Percentiles rank a stretch among this genome's conserved stretches.
Evolutionary conservation across 1,140 invertebrate genomes (phyloP).

Genomic region (Laupala kohalensis): DNA sequence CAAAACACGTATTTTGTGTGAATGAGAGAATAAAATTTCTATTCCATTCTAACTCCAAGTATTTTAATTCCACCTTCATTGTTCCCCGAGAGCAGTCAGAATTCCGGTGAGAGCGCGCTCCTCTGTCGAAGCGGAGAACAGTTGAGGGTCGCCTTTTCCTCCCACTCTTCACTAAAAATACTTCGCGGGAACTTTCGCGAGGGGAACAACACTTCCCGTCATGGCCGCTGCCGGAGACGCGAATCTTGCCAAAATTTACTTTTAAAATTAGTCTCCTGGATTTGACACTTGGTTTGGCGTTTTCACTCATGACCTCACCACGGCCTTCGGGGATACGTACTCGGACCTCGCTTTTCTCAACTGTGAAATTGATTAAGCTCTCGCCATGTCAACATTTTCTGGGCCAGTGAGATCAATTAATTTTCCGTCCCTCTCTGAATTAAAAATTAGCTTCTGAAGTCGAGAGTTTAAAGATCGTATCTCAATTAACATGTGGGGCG

Average conservation of each 20-base stretch:
- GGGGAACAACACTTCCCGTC: neutral
- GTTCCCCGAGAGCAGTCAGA: neutral
- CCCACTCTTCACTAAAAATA: neutral
- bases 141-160: too few species aligned
- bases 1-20: too few species aligned
- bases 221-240: neutral
- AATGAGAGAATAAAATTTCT: too few species aligned
- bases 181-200: neutral
- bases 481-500: too few species aligned
- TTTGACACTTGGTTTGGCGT: neutral
- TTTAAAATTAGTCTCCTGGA: neutral
- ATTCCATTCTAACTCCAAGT: neutral
- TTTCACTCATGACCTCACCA: neutral
- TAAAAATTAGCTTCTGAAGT: too few species aligned
- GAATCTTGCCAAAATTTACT: neutral
- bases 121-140: too few species aligned
- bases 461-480: too few species aligned
- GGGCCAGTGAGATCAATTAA: too few species aligned
- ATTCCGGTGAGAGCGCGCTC: too few species aligned
- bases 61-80: neutral
- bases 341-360: neutral
- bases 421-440: too few species aligned
- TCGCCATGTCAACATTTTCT: too few species aligned
- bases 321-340: neutral
- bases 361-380: neutral